Evolutionary conservation across 2,888 invertebrate species (phyloP), one percentile per base, ranked within the genome.

Genomic region (Philereme vetulata): DNA sequence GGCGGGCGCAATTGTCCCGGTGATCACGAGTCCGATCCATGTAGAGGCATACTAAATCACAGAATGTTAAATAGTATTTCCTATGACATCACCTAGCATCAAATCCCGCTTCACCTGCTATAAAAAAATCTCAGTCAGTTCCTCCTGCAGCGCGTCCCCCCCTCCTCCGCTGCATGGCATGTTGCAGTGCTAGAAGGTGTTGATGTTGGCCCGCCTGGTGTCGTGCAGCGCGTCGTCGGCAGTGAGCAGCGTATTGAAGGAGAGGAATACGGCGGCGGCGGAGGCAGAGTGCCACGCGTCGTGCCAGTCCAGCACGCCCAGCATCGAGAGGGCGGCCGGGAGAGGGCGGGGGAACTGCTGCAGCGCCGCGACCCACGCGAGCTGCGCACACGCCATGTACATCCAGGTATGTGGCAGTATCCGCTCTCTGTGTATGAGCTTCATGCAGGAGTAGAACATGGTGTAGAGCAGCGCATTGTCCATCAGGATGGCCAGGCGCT

Each of bases 251-350:
- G 96, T 94, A 94, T 96, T 95, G 81, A 97, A 96, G n/a, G 96
- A 95, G 68, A 96, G 94, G 81, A 96, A 97, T 93, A 97, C 94
- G 48, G 96, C 95, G 43, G 94, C 93, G 0, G 97, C 96, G 6
- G 96, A 96, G 93, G 95, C 84, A 69, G 95, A 94, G 84, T 97
- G 97, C 97, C 97, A 97, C 50, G 96, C 93, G 81, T 97, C 97
- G 84, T 97, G 97, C 40, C 92, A 93, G 83, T 97, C 97, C 81
- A 95, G 96, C 81, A 97, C 96, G 49, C 94, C 87, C 11, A 97
- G 85, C 5, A 96, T 77, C 0, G 94, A 80, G 94, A n/a, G n/a
- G n/a, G n/a, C n/a, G n/a, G n/a, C n/a, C n/a, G n/a, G n/a, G n/a
- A n/a, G n/a, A n/a, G n/a, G n/a, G n/a, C n/a, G n/a, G n/a, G n/a